Evolutionary conservation across 2,888 invertebrate species (phyloP), one percentile per base, ranked within the genome.

Genomic region (Cyclophora albipunctata): DNA sequence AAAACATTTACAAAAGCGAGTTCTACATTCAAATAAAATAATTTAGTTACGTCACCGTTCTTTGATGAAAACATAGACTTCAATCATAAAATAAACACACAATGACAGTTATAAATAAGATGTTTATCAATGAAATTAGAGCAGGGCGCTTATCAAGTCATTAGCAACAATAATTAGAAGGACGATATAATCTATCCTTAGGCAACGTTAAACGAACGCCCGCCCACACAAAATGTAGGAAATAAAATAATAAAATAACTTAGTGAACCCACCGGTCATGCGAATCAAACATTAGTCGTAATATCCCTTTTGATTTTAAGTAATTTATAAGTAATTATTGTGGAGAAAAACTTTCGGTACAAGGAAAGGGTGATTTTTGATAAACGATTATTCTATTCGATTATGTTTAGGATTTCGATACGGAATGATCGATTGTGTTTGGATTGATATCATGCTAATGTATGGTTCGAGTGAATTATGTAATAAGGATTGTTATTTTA

Each of bases 301-400:
- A 84, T 84, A 82, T 79, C 78, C 83, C 78, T 84, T 85, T 85
- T 84, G 85, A 84, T 88, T 88, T 87, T 82, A 84, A 84, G 84
- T 84, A 84, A 86, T 85, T 84, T 86, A 81, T 80, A 80, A 77
- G 76, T 78, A 81, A 78, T 82, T 82, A 81, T 20, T 71, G 77
- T 69, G 63, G 72, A 74, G 78, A 73, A 75, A 77, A 75, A 60
- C 74, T 74, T 20, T 67, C 55, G 54, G 64, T 64, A 59, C 64
- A 65, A 65, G 60, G 59, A 69, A 69, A 77, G 73, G 73, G 71
- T 59, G 69, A 67, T 73, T 78, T 73, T 73, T 76, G 77, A 77
- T 78, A 80, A 81, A 81, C 78, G 75, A 20, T 72, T 65, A 77
- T 69, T 20, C 20, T 79, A 82, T 81, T 81, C 83, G 83, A 83